Base-by-base conservation (phyloP, 2,888 invertebrate species). In the Lysandra coridon region DNA sequence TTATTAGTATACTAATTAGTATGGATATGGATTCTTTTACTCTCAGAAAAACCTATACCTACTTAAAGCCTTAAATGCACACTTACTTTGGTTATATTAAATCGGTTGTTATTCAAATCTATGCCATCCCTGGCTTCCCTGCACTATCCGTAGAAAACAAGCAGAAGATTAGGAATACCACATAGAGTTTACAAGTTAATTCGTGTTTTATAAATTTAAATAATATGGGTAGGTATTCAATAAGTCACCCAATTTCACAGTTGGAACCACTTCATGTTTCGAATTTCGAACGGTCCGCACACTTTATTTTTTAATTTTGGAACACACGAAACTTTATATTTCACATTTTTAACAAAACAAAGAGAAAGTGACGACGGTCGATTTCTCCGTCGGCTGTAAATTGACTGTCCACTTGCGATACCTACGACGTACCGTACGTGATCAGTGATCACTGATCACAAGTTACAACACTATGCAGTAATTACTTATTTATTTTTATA, bases 291-390 rank as follows among this genome's bases (percentile, higher is more conserved):
- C 62, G 10, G 12, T 14, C 4, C 10, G 62, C 62, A 7, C 23
- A 44, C 14, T 14, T 10, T 3, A 40, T 44, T 49, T 75, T 75
- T 53, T 40, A 73, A 73, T 75, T 75, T 53, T 49, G 5, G 30
- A 44, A 44, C 74, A 74, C 53, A 75, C 44, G 5, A 23, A n/a
- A 14, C 12, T 57, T 49, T 49, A 12, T 78, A n/a, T 44, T 78
- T 53, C 6, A 17, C 0, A 30, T 40, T 74, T 60, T 74, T 44
- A 60, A 14, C 23, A 60, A 62, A 91, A 14, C 23, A 69, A 83
- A 87, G 92, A 91, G 92, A 92, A 92, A 92, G 93, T 85, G 85
- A 81, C 83, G 84, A 83, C 90, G 87, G 87, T 86, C 88, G 92
- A 91, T 92, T 92, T 92, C 93, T 88, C 92, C 85, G 87, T 86